phyloP scores from a whole-genome alignment of 2,888 invertebrate genomes.

The Pharmacophagus antenor region DNA sequence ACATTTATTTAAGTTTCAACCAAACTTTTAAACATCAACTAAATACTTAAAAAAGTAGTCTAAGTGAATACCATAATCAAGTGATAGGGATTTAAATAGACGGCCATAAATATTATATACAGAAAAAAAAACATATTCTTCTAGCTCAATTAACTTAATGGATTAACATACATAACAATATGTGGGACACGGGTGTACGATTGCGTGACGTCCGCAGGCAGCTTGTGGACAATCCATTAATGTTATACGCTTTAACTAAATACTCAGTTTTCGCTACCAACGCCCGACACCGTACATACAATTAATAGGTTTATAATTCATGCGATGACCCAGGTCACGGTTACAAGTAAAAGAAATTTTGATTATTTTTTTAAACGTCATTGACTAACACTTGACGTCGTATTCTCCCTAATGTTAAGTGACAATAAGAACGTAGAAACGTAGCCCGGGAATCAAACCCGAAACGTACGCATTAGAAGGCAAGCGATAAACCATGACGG shows the following conservation, averaged over 20 bases:
- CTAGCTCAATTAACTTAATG: constrained; percentile 48
- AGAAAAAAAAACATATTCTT: constrained; percentile 17
- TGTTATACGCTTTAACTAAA: constrained; percentile 37
- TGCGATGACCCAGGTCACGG: constrained; percentile 26
- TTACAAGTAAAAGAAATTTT: neutral
- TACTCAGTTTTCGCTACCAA: constrained; percentile 8
- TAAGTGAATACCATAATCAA: neutral
- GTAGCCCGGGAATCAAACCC: too few species aligned
- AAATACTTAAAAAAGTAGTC: too few species aligned
- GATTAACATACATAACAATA: constrained; percentile 43
- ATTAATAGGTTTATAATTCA: constrained; percentile 23
- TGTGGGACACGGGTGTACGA: constrained; percentile 46
- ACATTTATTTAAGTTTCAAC: too few species aligned
- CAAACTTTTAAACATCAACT: too few species aligned
- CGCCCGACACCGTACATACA: constrained; percentile 7
- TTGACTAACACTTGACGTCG: too few species aligned
- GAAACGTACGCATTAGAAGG: too few species aligned
- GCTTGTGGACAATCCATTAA: constrained; percentile 42
- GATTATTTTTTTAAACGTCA: too few species aligned
- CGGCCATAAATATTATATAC: constrained; percentile 15
- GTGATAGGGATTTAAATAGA: neutral
- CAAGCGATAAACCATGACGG: too few species aligned
- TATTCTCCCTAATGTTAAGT: too few species aligned
- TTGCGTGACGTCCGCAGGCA: constrained; percentile 54
- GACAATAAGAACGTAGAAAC: too few species aligned